Evolutionary conservation across 2,797 vertebrate species (phyloP).

Genomic region (Poeciliopsis turneri): DNA sequence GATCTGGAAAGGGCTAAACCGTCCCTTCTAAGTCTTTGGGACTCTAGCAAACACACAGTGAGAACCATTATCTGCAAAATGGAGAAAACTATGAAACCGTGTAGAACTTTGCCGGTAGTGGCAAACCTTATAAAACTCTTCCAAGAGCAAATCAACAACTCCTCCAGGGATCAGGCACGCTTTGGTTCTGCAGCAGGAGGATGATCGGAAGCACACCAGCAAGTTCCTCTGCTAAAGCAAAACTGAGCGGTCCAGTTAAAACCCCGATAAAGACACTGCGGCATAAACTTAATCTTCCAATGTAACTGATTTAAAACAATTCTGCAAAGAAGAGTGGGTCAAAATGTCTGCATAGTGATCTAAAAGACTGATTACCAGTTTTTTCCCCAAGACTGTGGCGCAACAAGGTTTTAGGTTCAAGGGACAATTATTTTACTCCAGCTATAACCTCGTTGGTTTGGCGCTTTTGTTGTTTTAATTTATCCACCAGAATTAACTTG

Average conservation of each 20-base stretch:
- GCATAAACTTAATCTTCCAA: neutral
- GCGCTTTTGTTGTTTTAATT: neutral
- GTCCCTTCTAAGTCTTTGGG: neutral
- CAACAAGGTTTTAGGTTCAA: neutral
- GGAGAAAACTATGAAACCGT: neutral
- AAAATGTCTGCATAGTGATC: neutral
- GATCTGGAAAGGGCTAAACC: neutral
- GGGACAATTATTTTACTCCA: neutral
- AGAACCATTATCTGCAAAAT: neutral
- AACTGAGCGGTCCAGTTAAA: neutral
- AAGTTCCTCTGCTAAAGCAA: neutral
- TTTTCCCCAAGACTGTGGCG: neutral
- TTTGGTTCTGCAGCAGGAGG: neutral
- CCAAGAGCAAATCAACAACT: neutral
- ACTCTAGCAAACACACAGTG: neutral
- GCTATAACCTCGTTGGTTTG: slow-evolving; percentile 30
- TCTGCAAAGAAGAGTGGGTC: neutral
- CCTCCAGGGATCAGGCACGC: neutral
- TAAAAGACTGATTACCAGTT: neutral
- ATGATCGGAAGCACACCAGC: neutral
- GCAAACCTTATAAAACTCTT: neutral
- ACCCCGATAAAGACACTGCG: neutral
- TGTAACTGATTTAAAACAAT: neutral
- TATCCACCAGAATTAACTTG: neutral
- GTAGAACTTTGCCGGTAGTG: neutral